phyloP scores from a whole-genome alignment of 2,113 vertebrate species.

The Cyprinodon variegatus region DNA sequence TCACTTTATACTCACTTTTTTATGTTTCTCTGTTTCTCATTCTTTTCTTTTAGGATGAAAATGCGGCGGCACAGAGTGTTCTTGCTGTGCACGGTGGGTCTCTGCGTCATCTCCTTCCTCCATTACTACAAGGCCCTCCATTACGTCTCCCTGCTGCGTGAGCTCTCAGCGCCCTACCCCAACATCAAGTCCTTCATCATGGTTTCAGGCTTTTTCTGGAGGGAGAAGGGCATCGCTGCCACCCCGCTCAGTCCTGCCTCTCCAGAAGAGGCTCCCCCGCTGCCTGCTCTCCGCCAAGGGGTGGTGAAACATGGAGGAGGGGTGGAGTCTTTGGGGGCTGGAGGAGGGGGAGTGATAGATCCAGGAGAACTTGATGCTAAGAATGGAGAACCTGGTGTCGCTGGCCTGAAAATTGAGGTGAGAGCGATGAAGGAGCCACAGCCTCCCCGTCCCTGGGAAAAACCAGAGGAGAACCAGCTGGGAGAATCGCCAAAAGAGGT shows the following conservation, averaged over 20 bases:
- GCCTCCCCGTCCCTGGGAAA: constrained; percentile 74
- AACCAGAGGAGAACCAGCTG: constrained; percentile 57
- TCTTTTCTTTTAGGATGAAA: constrained; percentile 87
- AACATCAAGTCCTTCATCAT: constrained; percentile 96
- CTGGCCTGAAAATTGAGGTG: constrained; percentile 47
- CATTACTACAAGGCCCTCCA: constrained; percentile 99
- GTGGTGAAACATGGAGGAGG: constrained; percentile 70
- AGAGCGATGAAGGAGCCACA: constrained; percentile 53
- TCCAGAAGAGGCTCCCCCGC: constrained; percentile 79
- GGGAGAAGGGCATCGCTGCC: constrained; percentile 85
- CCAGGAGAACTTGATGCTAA: not conserved
- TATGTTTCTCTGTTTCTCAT: not conserved
- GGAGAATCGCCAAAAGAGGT: constrained; percentile 59
- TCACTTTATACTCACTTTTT: not conserved
- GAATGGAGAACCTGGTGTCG: constrained; percentile 53
- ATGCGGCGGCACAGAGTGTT: constrained; percentile 99
- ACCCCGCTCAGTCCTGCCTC: constrained; percentile 85
- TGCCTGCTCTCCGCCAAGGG: constrained; percentile 79
- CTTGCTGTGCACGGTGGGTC: constrained; percentile 98
- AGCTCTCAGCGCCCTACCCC: constrained; percentile 94
- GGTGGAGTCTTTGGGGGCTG: constrained; percentile 41
- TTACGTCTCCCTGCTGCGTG: constrained; percentile 94
- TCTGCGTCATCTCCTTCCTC: constrained; percentile 98
- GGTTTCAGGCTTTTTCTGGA: constrained; percentile 90
- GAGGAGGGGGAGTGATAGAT: constrained; percentile 11